Evolutionary conservation across 2,888 invertebrate species (phyloP), one percentile per base, ranked within the genome.

Genomic region (Aleiodes leptofemur): DNA sequence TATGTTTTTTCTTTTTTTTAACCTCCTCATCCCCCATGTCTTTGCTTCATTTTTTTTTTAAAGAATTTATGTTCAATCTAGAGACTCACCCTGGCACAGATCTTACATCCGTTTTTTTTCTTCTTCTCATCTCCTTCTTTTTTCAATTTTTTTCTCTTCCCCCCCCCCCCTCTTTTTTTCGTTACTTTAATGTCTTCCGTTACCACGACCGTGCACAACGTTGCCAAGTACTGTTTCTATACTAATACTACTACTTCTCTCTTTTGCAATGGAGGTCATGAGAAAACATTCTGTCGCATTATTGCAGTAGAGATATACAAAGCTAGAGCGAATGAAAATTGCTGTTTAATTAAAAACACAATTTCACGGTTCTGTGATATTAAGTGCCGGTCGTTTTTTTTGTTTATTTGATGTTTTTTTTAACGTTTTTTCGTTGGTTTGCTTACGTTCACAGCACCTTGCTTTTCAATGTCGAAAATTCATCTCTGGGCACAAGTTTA

Each of bases 161-260:
- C 23, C 23, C 23, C 23, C 23, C 2, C 23, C n/a, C n/a, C n/a
- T 64, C 48, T 48, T 50, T 66, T 29, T 66, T 29, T 68, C n/a
- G 23, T 68, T 68, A 53, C 43, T 74, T 74, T 74, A 74, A 74
- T 61, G 59, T 68, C 59, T 61, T 69, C 69, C 69, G 69, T 69
- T 74, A 69, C 55, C 64, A 43, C 61, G 64, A n/a, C 72, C 53
- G 43, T 43, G 43, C 43, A 53, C 53, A 55, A 64, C 50, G 61
- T 43, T 71, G 71, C 59, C 59, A 71, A 72, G 61, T 59, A 43
- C 64, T 43, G 55, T 50, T 16, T 16, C 23, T 66, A 13, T 29
- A 31, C 50, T 11, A 43, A 11, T 43, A 31, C 50, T 50, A 50
- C 51, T 68, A 6, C 68, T n/a, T n/a, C n/a, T 72, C 61, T 72